These are phyloP conservation scores for Thaumetopoea pityocampa DNA, from an alignment of 1,140 invertebrate genomes.

Conservation along the genomic window DNA sequence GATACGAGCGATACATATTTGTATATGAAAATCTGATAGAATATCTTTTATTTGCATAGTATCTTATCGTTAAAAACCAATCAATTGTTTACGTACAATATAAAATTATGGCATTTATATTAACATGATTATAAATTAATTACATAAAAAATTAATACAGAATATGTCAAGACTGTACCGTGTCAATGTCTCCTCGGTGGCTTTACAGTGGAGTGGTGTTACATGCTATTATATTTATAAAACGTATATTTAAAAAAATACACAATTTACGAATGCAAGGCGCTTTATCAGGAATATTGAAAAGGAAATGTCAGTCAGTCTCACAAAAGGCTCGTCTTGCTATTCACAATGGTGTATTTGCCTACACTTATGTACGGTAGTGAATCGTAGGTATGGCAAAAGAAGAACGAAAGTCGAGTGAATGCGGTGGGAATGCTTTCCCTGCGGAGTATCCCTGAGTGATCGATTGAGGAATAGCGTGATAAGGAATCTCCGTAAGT, in stretches of 20 bases:
- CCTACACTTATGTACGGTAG: neutral
- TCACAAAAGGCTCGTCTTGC: neutral
- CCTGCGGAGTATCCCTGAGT: too few species aligned
- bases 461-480: too few species aligned
- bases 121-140: constrained; percentile 12
- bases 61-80: too few species aligned
- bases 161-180: constrained; percentile 12
- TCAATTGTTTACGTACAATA: constrained; percentile 1
- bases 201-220: constrained; percentile 30
- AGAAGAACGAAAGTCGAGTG: too few species aligned
- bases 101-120: constrained; percentile 18
- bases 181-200: constrained; percentile 21
- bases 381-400: neutral
- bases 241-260: constrained; percentile 4
- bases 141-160: constrained; percentile 11
- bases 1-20: too few species aligned
- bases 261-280: constrained; percentile 12
- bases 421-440: too few species aligned
- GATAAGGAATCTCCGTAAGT: too few species aligned
- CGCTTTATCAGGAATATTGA: constrained; percentile 17
- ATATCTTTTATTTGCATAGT: too few species aligned
- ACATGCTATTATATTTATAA: constrained; percentile 11
- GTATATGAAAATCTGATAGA: neutral
- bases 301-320: neutral
- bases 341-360: neutral